Evolutionary conservation across 23 tunicate genomes (phyloP).

Genomic region (Ascidia mentula): DNA sequence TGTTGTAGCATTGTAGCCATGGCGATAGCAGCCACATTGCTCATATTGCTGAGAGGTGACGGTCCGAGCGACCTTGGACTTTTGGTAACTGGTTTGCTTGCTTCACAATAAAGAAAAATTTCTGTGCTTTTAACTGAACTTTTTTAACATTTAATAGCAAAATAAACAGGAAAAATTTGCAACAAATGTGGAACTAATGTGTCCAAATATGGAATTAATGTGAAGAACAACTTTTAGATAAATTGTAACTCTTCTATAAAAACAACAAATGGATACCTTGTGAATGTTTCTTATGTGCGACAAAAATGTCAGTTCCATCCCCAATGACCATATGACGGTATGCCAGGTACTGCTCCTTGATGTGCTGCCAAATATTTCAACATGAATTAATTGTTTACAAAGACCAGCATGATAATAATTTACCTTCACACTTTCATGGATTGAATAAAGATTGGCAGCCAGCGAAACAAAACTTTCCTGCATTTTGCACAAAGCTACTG

Average conservation of each 20-base stretch:
- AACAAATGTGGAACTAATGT: too few relatives aligned
- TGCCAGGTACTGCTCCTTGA: conserved; percentile 80
- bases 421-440: conserved; percentile 80
- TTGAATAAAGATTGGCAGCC: conserved; percentile 85
- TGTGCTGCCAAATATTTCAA: conserved; percentile 30
- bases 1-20: conserved; percentile 85
- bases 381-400: neutral
- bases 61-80: conserved; percentile 19
- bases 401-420: neutral
- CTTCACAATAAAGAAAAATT: too few relatives aligned
- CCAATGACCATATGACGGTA: conserved; percentile 75
- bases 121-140: too few relatives aligned
- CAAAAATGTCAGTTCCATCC: conserved; percentile 70
- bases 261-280: neutral
- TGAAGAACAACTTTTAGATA: too few relatives aligned
- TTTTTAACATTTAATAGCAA: too few relatives aligned
- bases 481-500: conserved; percentile 70
- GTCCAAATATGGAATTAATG: too few relatives aligned
- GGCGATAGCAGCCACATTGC: conserved; percentile 86
- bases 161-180: too few relatives aligned
- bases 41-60: conserved; percentile 65
- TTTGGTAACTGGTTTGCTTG: neutral
- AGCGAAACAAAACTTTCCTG: conserved; percentile 88
- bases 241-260: neutral
- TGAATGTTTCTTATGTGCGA: conserved; percentile 30